A percentile compares a stretch with the other conserved stretches of the same genome.
phyloP scores from a whole-genome alignment of 2,797 vertebrate genomes.

The Arctocebus calabarensis region DNA sequence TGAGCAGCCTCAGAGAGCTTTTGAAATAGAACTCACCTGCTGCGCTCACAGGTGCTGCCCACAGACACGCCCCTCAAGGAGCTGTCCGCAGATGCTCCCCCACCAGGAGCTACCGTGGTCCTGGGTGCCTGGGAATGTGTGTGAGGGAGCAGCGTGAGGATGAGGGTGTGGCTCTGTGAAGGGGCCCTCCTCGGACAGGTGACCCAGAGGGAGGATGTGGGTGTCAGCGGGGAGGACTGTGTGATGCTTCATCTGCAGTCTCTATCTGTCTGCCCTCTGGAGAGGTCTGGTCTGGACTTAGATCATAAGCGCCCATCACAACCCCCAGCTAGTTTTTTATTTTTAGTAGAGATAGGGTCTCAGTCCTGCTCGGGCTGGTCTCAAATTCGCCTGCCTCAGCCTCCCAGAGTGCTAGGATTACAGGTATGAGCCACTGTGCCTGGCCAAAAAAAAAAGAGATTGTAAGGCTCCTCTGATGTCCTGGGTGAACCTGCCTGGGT shows the following conservation, averaged over 20 bases:
- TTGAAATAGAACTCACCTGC: background rate
- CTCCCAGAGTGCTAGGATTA: too few species aligned
- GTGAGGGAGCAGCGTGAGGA: background rate
- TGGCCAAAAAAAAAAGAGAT: background rate
- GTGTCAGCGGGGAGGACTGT: background rate
- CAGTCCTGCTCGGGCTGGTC: too few species aligned
- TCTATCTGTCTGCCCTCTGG: rapidly evolving
- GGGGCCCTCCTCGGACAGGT: background rate
- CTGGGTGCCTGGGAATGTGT: background rate
- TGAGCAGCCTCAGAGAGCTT: background rate
- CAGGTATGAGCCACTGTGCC: too few species aligned
- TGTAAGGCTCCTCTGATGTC: background rate
- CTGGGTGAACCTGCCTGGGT: background rate
- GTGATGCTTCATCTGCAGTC: background rate
- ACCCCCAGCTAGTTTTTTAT: background rate
- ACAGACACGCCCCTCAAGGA: too few species aligned
- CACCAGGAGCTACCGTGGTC: rapidly evolving
- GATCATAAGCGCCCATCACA: too few species aligned
- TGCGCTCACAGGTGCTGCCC: rapidly evolving
- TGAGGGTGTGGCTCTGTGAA: background rate
- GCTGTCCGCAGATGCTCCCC: background rate
- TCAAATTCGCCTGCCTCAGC: too few species aligned
- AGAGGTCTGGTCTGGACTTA: background rate
- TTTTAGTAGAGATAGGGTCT: too few species aligned
- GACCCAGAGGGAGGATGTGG: background rate